These are phyloP conservation scores for Portunus trituberculatus DNA, from an alignment of 1,140 invertebrate species.

Conservation along the genomic window DNA sequence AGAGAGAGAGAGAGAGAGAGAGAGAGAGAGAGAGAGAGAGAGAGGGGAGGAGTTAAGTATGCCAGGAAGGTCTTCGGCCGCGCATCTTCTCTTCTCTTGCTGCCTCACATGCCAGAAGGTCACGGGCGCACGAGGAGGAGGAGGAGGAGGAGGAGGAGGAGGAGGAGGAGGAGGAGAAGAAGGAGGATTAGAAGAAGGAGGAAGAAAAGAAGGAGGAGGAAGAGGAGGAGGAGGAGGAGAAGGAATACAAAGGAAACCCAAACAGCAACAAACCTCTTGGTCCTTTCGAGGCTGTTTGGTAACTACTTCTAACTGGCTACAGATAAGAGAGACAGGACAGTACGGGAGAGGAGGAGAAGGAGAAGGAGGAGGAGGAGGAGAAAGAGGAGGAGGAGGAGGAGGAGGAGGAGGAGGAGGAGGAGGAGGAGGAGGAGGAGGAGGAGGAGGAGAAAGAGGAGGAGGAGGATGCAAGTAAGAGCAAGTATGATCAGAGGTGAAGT, in stretches of 20 bases:
- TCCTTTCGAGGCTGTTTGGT: too few species aligned
- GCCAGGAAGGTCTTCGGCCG: constrained; percentile 2
- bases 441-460: not conserved
- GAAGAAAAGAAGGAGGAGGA: not conserved
- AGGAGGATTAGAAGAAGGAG: not conserved
- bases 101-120: constrained; percentile 9
- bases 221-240: not conserved
- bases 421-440: not conserved
- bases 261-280: too few species aligned
- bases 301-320: too few species aligned
- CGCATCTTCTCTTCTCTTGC: not conserved
- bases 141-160: not conserved
- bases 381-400: not conserved
- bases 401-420: not conserved
- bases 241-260: too few species aligned
- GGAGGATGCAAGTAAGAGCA: not conserved
- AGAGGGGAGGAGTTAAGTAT: not conserved
- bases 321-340: too few species aligned
- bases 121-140: not conserved
- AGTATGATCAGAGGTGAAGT: not conserved
- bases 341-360: too few species aligned
- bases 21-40: not conserved
- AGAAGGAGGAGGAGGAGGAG: too few species aligned
- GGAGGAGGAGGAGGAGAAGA: too few species aligned
- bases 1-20: not conserved